A percentile compares a stretch with the other conserved stretches of the same genome.
phyloP scores from a whole-genome alignment of 2,113 vertebrate genomes.

The Pseudopipra pipra region DNA sequence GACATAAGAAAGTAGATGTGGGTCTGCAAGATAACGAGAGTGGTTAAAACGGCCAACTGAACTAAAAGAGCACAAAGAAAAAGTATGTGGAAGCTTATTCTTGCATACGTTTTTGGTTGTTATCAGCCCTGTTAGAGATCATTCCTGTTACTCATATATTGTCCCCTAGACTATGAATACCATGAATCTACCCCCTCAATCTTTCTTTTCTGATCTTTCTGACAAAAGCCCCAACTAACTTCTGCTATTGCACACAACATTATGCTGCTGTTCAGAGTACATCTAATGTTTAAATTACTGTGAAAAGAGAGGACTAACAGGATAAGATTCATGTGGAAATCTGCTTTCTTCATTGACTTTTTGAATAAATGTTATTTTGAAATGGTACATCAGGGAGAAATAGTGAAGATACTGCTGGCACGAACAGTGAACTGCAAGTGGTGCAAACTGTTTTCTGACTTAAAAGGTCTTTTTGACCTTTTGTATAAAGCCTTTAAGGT shows the following conservation, averaged over 20 bases:
- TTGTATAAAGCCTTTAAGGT: background rate
- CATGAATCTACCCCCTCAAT: background rate
- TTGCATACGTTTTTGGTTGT: background rate
- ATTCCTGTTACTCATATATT: background rate
- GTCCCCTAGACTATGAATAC: background rate
- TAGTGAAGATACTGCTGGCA: background rate
- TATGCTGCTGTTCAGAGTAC: background rate
- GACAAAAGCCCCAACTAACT: background rate
- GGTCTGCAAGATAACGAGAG: background rate
- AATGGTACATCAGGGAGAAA: background rate
- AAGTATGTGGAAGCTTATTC: background rate
- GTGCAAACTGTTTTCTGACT: background rate
- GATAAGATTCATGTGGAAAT: background rate
- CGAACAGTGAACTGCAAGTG: background rate
- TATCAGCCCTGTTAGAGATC: background rate
- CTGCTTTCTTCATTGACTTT: background rate
- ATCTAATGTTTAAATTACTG: background rate
- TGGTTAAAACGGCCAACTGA: background rate
- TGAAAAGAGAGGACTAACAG: background rate
- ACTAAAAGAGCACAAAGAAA: background rate
- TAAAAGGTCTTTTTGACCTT: background rate
- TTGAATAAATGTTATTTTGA: background rate
- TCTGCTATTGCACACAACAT: background rate
- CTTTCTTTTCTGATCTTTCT: background rate
- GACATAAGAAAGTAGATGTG: background rate